These are phyloP conservation scores for Parauchenoglanis ngamensis DNA, from an alignment of 2,797 vertebrate genomes.

Conservation along the genomic window DNA sequence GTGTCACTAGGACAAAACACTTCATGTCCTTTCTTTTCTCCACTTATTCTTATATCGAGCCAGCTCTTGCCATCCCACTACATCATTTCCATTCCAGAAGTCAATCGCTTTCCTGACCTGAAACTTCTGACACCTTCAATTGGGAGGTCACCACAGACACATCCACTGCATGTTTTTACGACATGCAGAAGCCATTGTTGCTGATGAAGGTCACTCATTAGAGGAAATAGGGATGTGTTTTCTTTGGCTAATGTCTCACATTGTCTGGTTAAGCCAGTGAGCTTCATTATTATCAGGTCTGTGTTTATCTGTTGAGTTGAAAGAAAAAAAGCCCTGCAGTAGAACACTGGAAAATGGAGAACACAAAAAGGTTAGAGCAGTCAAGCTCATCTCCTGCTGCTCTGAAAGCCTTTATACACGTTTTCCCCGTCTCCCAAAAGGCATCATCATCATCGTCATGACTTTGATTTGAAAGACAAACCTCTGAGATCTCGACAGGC, in stretches of 20 bases:
- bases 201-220: background rate
- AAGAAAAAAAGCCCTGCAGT: background rate
- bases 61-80: background rate
- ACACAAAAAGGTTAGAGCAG: slow-evolving; percentile 37
- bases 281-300: background rate
- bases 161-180: background rate
- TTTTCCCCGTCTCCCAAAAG: slow-evolving; percentile 49
- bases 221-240: background rate
- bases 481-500: slow-evolving; percentile 53
- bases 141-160: slow-evolving; percentile 65
- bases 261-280: background rate
- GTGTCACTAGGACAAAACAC: background rate
- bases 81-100: slow-evolving; percentile 68
- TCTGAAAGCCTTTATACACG: slow-evolving; percentile 53
- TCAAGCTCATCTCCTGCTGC: slow-evolving; percentile 40
- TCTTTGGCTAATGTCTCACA: background rate
- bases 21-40: slow-evolving; percentile 68
- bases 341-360: background rate
- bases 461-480: slow-evolving; percentile 61
- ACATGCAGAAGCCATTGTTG: background rate
- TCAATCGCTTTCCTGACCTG: slow-evolving; percentile 69
- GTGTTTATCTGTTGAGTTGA: background rate
- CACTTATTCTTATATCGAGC: slow-evolving; percentile 67
- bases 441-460: slow-evolving; percentile 28
- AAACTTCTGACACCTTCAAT: background rate